Conservation (phyloP, 2,113 vertebrate species). For the Sylvietta virens region DNA sequence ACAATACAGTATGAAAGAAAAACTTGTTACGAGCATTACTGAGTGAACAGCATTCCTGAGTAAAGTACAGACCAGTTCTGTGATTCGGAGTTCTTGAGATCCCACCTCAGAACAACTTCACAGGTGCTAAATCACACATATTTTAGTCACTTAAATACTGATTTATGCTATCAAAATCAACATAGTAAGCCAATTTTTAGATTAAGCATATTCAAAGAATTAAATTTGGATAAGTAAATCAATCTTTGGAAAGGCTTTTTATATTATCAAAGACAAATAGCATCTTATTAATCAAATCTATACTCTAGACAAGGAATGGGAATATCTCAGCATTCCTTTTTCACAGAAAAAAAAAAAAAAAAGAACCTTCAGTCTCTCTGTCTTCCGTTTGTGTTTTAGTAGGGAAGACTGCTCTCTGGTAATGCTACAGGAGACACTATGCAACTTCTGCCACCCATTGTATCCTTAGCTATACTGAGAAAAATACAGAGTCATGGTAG, state of each 20-base stretch:
- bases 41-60: neutral
- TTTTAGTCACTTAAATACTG: neutral
- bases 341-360: neutral
- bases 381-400: neutral
- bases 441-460: neutral
- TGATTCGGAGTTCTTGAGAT: neutral
- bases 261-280: neutral
- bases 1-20: rapidly evolving
- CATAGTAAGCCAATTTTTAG: neutral
- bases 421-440: neutral
- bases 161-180: neutral
- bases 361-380: neutral
- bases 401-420: neutral
- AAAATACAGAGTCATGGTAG: neutral
- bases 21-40: neutral
- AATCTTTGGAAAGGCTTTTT: neutral
- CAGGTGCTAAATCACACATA: neutral
- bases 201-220: neutral
- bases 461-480: neutral
- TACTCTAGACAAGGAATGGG: neutral
- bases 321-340: neutral
- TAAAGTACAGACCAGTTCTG: neutral
- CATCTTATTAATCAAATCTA: neutral
- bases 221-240: neutral
- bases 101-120: neutral